Evolutionary conservation across 37 sponge, comb jelly and placozoan genomes (phyloP).

Genomic region (Bolinopsis microptera): DNA sequence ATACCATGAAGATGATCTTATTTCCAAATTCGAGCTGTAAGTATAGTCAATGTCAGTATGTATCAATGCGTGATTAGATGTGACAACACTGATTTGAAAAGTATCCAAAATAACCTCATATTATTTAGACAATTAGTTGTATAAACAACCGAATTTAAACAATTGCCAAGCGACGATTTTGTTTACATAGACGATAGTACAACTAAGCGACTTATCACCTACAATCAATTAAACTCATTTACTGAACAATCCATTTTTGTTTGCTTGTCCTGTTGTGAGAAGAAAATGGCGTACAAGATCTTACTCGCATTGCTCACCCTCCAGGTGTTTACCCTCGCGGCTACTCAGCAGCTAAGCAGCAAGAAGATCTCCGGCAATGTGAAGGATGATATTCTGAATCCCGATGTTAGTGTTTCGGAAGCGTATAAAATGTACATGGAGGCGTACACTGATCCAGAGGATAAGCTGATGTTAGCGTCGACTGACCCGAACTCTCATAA

Average conservation of each 20-base stretch:
- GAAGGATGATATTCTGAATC: not conserved
- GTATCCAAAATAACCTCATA: too few species aligned
- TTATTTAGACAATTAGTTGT: too few species aligned
- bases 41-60: too few species aligned
- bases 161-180: too few species aligned
- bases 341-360: not conserved
- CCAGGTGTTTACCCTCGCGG: not conserved
- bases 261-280: too few species aligned
- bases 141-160: too few species aligned
- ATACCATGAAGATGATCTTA: too few species aligned
- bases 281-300: not conserved
- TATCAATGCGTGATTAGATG: too few species aligned
- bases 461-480: not conserved
- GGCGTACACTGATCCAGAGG: conserved; percentile 3
- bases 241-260: not conserved
- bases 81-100: too few species aligned
- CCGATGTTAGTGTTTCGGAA: not conserved
- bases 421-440: conserved; percentile 16
- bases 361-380: not conserved
- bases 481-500: not conserved
- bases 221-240: not conserved
- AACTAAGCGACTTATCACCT: too few species aligned
- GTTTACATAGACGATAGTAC: too few species aligned
- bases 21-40: too few species aligned
- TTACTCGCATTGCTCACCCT: not conserved